These are phyloP conservation scores for Drosophila quadrilineata DNA, from an alignment of 1,140 invertebrate genomes.

Conservation along the genomic window DNA sequence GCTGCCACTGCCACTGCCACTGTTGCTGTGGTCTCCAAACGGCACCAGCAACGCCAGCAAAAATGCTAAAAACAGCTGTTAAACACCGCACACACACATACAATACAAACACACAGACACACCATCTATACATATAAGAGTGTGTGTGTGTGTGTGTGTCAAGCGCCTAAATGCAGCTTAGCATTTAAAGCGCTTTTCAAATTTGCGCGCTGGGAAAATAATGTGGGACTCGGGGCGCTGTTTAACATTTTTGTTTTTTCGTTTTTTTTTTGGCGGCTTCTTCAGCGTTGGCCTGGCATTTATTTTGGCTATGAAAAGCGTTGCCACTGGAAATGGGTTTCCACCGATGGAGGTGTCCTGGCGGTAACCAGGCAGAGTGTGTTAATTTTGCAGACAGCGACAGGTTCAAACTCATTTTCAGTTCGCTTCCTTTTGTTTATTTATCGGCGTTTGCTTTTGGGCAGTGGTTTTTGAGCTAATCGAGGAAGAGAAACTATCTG, in stretches of 20 bases:
- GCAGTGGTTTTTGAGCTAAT: not conserved
- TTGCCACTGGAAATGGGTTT: too few relatives aligned
- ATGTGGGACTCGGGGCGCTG: conserved; percentile 39
- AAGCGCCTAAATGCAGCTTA: conserved; percentile 70
- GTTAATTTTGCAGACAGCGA: conserved; percentile 57
- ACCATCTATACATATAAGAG: not conserved
- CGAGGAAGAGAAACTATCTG: too few relatives aligned
- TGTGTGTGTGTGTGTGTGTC: conserved; percentile 8
- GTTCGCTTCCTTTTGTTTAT: conserved; percentile 34
- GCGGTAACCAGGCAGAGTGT: too few relatives aligned
- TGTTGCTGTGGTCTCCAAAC: conserved; percentile 17
- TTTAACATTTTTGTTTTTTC: conserved; percentile 32
- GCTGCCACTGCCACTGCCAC: not conserved
- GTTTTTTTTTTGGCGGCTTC: conserved; percentile 13
- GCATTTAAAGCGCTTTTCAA: conserved; percentile 70
- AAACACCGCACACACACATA: conserved; percentile 64
- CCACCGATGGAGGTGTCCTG: too few relatives aligned
- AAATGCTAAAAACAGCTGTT: conserved; percentile 70
- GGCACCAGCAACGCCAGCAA: conserved; percentile 48
- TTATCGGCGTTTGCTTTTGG: not conserved
- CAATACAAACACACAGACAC: conserved; percentile 12
- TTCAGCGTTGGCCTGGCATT: conserved; percentile 38
- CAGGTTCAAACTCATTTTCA: conserved; percentile 38
- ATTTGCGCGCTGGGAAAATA: conserved; percentile 53
- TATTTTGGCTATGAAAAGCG: conserved; percentile 54